Evolutionary conservation across 2,113 vertebrate species (phyloP).

Genomic region (Pelmatolapia mariae): DNA sequence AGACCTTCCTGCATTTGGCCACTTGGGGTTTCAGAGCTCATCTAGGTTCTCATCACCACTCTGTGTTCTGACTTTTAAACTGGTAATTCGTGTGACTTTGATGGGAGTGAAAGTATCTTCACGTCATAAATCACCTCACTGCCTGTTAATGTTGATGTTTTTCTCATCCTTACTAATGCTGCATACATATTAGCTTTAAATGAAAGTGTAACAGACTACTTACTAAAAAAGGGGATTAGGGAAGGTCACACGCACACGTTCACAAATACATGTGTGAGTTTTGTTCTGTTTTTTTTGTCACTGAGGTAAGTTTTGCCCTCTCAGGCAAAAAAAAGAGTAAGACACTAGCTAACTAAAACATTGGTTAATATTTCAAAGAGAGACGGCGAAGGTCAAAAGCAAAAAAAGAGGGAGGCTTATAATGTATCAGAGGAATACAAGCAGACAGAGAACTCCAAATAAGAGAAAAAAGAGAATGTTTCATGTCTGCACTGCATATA

Average conservation of each 20-base stretch:
- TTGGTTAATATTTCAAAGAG: no score
- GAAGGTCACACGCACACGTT: neutral
- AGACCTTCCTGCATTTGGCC: neutral
- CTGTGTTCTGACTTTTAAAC: neutral
- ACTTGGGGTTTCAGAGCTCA: neutral
- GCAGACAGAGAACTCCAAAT: no score
- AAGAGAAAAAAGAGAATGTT: no score
- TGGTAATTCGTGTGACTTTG: accelerated
- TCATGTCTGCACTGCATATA: no score
- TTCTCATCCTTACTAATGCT: neutral
- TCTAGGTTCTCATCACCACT: neutral
- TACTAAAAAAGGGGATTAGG: accelerated
- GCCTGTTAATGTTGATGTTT: neutral
- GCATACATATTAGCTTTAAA: neutral
- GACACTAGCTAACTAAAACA: no score
- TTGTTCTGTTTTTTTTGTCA: neutral
- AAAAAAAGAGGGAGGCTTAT: no score
- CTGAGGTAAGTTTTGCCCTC: neutral
- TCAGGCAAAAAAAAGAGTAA: no score
- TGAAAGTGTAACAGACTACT: neutral
- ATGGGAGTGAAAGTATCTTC: neutral
- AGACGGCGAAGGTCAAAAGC: no score
- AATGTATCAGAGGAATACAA: no score
- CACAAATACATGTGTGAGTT: neutral
- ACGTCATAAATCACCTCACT: neutral